Percentiles rank a stretch among this genome's conserved stretches.
Evolutionary conservation across 2,113 vertebrate genomes (phyloP).

Genomic region (Bos taurus): DNA sequence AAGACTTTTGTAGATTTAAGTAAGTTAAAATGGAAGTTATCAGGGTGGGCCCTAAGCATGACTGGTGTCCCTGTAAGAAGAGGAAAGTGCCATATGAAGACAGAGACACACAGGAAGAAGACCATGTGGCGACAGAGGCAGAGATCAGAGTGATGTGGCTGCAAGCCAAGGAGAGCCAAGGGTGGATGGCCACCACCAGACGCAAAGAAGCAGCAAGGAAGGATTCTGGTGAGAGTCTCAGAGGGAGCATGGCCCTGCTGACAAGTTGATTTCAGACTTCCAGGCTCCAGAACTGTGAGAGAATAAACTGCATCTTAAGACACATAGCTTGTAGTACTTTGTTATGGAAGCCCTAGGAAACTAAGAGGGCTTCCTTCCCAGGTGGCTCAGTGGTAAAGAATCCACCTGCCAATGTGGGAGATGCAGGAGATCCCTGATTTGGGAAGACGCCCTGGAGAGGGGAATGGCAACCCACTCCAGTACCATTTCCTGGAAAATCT

Average conservation of each 20-base stretch:
- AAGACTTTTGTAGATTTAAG: not conserved
- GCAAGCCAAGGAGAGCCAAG: not conserved
- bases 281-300: not conserved
- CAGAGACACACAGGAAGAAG: not conserved
- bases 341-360: not conserved
- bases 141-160: too few species aligned
- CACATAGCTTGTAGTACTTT: not conserved
- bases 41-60: not conserved
- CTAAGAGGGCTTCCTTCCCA: not conserved
- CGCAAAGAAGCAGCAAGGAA: not conserved
- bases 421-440: not conserved
- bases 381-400: not conserved
- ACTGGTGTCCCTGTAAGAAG: not conserved
- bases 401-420: not conserved
- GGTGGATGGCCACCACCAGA: fast-evolving
- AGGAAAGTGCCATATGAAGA: not conserved
- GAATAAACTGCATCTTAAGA: not conserved
- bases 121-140: not conserved
- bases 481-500: not conserved
- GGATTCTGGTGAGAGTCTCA: not conserved
- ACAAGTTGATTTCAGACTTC: not conserved
- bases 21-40: not conserved
- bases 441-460: not conserved
- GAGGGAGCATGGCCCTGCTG: not conserved
- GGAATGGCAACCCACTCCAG: not conserved